Conservation (phyloP, 2,113 vertebrate genomes). For the Megaceryle maxima region DNA sequence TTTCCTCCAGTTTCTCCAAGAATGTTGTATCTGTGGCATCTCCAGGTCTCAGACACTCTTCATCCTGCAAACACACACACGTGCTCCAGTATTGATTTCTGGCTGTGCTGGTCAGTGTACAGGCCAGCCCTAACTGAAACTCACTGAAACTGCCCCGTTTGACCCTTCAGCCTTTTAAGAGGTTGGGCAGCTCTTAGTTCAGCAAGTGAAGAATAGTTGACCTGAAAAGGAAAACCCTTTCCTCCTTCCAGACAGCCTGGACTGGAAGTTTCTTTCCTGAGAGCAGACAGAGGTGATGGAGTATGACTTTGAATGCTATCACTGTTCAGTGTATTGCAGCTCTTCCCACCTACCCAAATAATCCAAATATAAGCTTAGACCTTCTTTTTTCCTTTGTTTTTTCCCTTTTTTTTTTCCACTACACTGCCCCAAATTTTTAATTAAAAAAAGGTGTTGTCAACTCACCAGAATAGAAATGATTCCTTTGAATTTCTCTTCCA, state of each 20-base stretch:
- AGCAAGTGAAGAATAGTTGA: not conserved
- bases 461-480: conserved; percentile 97
- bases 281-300: not conserved
- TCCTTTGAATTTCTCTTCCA: conserved; percentile 98
- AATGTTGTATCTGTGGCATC: conserved; percentile 95
- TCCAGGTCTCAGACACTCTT: conserved; percentile 94
- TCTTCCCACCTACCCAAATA: not conserved
- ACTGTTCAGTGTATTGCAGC: not conserved
- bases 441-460: not conserved
- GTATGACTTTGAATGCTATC: not conserved
- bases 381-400: not conserved
- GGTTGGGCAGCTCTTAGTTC: not conserved
- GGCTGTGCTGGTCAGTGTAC: not conserved
- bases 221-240: not conserved
- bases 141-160: not conserved
- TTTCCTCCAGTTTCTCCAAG: conserved; percentile 93
- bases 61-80: conserved; percentile 77
- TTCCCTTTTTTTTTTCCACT: not conserved
- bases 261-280: not conserved
- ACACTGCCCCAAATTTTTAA: not conserved
- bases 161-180: not conserved
- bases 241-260: not conserved
- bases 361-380: not conserved
- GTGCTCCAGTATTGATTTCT: not conserved
- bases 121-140: not conserved